Evolutionary conservation across 1,140 invertebrate genomes (phyloP).

Genomic region (Tetramorium parvispinum): DNA sequence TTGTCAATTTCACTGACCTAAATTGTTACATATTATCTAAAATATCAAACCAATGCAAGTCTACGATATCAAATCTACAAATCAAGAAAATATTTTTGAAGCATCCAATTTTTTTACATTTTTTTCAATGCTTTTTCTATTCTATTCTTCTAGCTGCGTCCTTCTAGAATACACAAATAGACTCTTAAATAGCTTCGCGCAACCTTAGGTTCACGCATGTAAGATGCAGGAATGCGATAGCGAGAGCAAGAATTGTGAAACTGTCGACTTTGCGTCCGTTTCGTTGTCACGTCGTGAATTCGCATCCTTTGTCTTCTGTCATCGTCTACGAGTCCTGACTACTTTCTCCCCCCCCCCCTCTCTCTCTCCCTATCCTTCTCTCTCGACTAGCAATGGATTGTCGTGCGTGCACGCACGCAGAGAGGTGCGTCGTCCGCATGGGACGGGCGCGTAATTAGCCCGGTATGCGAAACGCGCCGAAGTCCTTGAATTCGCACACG

Average conservation of each 20-base stretch:
- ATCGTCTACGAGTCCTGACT: neutral
- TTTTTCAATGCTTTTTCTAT: neutral
- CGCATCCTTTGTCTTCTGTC: slow-evolving; percentile 2
- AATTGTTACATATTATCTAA: too few relatives aligned
- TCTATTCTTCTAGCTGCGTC: neutral
- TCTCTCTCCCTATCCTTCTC: neutral
- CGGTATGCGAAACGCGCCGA: slow-evolving; percentile 44
- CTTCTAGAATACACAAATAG: neutral
- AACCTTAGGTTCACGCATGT: neutral
- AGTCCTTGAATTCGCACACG: slow-evolving; percentile 36
- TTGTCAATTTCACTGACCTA: too few relatives aligned
- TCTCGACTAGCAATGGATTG: neutral
- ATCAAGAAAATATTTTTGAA: neutral
- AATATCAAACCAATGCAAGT: too few relatives aligned
- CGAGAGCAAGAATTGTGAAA: neutral
- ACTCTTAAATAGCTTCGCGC: neutral
- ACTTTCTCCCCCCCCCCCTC: neutral
- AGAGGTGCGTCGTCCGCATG: slow-evolving; percentile 10
- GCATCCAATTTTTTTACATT: neutral
- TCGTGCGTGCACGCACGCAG: neutral
- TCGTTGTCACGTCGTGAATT: neutral
- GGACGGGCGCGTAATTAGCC: slow-evolving; percentile 45
- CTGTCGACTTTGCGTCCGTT: slow-evolving; percentile 10
- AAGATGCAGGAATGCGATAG: slow-evolving; percentile 5
- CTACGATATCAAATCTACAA: too few relatives aligned